Percentiles rank a stretch among this genome's conserved stretches.
phyloP scores from a whole-genome alignment of 35 echinoderm and acorn worm species.

The Antedon bifida region DNA sequence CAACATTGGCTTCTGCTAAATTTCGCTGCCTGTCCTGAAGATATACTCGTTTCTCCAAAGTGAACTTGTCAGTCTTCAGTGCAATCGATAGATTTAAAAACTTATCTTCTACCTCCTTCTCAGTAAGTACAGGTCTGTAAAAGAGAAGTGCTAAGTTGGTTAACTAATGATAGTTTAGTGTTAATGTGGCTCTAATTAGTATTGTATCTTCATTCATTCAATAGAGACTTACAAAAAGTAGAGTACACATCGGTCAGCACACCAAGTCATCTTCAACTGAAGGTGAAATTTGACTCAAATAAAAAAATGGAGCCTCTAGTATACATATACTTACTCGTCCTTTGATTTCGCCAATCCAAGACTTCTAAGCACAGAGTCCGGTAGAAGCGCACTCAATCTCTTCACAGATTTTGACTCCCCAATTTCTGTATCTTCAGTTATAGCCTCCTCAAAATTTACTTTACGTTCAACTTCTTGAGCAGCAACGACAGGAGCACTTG shows the following conservation, averaged over 20 bases:
- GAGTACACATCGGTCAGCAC: too few species aligned
- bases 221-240: too few species aligned
- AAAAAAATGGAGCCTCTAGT: too few species aligned
- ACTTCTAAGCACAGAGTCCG: neutral
- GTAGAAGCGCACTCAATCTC: neutral
- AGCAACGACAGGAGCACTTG: neutral
- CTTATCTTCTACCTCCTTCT: slow-evolving; percentile 76
- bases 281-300: too few species aligned
- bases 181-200: too few species aligned
- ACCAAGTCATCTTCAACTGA: too few species aligned
- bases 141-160: neutral
- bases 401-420: neutral
- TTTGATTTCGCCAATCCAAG: neutral
- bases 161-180: too few species aligned
- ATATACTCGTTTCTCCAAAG: slow-evolving; percentile 46
- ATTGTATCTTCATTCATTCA: too few species aligned
- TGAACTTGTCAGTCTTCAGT: slow-evolving; percentile 63
- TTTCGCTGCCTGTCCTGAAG: slow-evolving; percentile 61
- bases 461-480: neutral
- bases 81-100: slow-evolving; percentile 55
- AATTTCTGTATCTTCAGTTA: neutral
- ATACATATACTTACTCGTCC: neutral
- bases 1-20: slow-evolving; percentile 48
- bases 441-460: neutral
- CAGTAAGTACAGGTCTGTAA: slow-evolving; percentile 30